phyloP scores from a whole-genome alignment of 2,888 invertebrate genomes.

The Boloria selene region DNA sequence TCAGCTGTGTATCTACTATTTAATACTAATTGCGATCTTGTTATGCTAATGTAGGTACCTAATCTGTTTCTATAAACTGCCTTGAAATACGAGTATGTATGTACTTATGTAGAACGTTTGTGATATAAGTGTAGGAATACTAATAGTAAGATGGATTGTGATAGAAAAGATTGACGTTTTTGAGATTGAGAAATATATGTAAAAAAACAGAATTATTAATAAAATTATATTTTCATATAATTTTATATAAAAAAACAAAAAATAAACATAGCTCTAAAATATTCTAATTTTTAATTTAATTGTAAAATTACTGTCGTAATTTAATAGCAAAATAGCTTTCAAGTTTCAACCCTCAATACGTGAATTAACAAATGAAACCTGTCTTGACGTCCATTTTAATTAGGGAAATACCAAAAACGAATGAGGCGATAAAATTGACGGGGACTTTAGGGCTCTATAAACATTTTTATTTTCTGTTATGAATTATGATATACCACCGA shows the following conservation, averaged over 20 bases:
- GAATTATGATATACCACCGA: slow-evolving; percentile 31
- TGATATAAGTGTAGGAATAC: too few relatives aligned
- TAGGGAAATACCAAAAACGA: slow-evolving; percentile 54
- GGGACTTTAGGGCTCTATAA: slow-evolving; percentile 56
- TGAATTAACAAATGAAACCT: slow-evolving; percentile 50
- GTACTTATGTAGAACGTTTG: not conserved
- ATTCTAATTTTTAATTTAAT: slow-evolving; percentile 9
- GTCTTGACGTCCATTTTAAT: slow-evolving; percentile 66
- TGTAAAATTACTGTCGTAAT: slow-evolving; percentile 23
- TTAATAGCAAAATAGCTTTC: slow-evolving; percentile 17
- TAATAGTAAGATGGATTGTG: too few relatives aligned
- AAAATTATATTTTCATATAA: too few relatives aligned
- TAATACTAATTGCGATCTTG: slow-evolving; percentile 19
- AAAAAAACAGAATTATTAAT: too few relatives aligned
- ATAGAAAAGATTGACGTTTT: too few relatives aligned
- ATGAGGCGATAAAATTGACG: slow-evolving; percentile 53
- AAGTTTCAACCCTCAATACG: slow-evolving; percentile 31
- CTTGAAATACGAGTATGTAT: slow-evolving; percentile 1
- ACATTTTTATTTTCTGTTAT: slow-evolving; percentile 58
- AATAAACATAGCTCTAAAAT: too few relatives aligned
- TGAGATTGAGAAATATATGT: too few relatives aligned
- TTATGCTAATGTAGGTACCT: slow-evolving; percentile 13
- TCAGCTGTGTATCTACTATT: slow-evolving; percentile 1
- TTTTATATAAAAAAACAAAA: too few relatives aligned
- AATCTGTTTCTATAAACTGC: slow-evolving; percentile 9